Evolutionary conservation across 2,113 vertebrate species (phyloP), one percentile per base, ranked within the genome.

Genomic region (Tragelaphus buxtoni): DNA sequence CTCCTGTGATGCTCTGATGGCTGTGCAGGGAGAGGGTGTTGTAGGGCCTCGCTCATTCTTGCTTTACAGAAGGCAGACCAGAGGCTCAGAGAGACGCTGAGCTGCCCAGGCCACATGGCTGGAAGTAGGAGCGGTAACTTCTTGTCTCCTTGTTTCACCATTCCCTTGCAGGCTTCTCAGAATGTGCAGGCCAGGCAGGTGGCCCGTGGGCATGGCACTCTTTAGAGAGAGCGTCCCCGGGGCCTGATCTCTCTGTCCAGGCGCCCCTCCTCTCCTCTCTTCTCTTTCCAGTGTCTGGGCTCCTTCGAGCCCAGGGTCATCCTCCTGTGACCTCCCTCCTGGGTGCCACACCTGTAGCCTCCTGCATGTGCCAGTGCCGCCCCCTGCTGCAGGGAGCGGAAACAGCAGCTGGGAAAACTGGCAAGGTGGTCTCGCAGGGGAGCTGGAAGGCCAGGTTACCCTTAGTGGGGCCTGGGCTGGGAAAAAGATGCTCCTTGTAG

Each of bases 341-440:
- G 53, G 4, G 18, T 4, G 35, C 4, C 76, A 58, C 81, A 86
- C 82, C 39, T 51, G 61, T 12, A 9, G 56, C 56, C 79, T 84
- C 45, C 76, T 81, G 53, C 30, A 5, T 35, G n/a, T 80, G 65
- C 26, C 76, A 17, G 61, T 14, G 16, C 20, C 30, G 84, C 97
- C 97, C 96, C 87, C 97, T 97, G 76, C 93, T 91, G 97, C 63
- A 42, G 39, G 81, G 56, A 88, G 35, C 28, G 4, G 63, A 65
- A 95, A 96, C 56, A 88, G 42, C 69, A 90, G 89, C 51, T 1
- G 13, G 11, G 30, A 80, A 61, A 35, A 72, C 24, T 32, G 6
- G n/a, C 7, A 1, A n/a, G 11, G 51, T 82, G 51, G 51, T 55
- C 63, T 87, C 7, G 3, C 20, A 2, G 3, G 35, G 32, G 49